Base-by-base conservation (phyloP, 92 coral and sea anemone species). In the Ricordea florida region DNA sequence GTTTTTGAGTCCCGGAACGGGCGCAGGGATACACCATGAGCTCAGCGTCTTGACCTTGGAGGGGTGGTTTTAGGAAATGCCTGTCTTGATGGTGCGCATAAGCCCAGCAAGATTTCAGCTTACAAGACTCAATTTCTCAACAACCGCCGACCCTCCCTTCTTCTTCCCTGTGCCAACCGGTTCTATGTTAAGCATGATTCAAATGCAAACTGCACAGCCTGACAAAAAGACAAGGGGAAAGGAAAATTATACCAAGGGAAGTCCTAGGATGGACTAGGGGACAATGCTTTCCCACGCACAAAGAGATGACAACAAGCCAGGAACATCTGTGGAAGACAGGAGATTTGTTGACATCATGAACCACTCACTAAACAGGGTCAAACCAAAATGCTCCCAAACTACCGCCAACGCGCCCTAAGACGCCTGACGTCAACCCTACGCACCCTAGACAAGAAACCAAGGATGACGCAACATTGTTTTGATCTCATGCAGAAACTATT, bases 81-180 rank as follows among this genome's bases (percentile, higher is more conserved):
- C 15, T 81, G 92, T 18, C 74, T 86, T 13, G 66, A 80, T 20
- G 87, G 92, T 2, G 74, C 75, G 7, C 87, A 86, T 37, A 40
- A 26, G 36, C 76, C 63, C 6, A 35, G 14, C 0, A 5, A 17
- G 53, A 61, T 52, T 0, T 80, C 91, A 2, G 8, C 74, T 1
- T 86, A 11, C 70, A 44, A 43, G 35, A 86, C 80, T 25, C 72
- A 81, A 21, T 62, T 80, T 20, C 73, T 80, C 2, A 79, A 72
- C 72, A 62, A 81, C 22, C 80, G 92, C 6, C 36, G 80, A 9
- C 70, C 92, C 1, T 73, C 87, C 17, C 40, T 45, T 0, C 48
- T 85, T 27, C n/a, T 33, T 15, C 80, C 92, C 6, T 86, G 87
- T 9, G 66, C 88, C 5, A 75, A 75, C 62, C 62, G 38, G 1